These are phyloP conservation scores for Danio choprae DNA, from an alignment of 2,797 vertebrate species.

Conservation along the genomic window DNA sequence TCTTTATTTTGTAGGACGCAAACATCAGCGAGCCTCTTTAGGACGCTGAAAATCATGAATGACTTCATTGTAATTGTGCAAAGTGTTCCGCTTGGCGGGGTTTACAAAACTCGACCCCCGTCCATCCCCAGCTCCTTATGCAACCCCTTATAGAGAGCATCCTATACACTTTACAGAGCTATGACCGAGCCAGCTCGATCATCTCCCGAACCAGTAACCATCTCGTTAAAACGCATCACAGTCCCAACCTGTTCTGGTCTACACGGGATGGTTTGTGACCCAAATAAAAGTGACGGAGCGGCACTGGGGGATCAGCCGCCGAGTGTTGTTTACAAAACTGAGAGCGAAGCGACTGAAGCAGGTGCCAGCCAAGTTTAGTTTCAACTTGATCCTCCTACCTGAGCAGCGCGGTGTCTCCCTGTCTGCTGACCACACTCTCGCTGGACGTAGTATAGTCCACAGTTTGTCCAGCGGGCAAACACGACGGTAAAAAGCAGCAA, in stretches of 20 bases:
- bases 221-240: not conserved
- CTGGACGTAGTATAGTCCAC: constrained; percentile 90
- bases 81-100: constrained; percentile 52
- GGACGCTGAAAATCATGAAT: constrained; percentile 42
- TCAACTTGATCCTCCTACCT: constrained; percentile 80
- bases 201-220: not conserved
- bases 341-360: constrained; percentile 19
- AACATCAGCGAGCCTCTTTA: constrained; percentile 7
- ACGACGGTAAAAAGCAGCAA: constrained; percentile 92
- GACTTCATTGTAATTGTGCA: constrained; percentile 51
- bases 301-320: constrained; percentile 10
- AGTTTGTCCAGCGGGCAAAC: constrained; percentile 91
- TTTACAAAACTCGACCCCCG: constrained; percentile 48
- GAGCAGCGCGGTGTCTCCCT: constrained; percentile 95
- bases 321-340: constrained; percentile 45
- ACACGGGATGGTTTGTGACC: constrained; percentile 29
- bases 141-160: constrained; percentile 14
- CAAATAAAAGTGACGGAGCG: constrained; percentile 47
- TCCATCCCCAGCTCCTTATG: constrained; percentile 25
- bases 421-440: constrained; percentile 94
- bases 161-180: not conserved
- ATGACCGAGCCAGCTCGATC: not conserved
- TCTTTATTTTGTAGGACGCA: not conserved
- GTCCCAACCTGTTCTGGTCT: not conserved
- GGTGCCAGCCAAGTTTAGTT: constrained; percentile 43